Conservation (phyloP, 1,140 invertebrate genomes). For the Drosophila oshimai region DNA sequence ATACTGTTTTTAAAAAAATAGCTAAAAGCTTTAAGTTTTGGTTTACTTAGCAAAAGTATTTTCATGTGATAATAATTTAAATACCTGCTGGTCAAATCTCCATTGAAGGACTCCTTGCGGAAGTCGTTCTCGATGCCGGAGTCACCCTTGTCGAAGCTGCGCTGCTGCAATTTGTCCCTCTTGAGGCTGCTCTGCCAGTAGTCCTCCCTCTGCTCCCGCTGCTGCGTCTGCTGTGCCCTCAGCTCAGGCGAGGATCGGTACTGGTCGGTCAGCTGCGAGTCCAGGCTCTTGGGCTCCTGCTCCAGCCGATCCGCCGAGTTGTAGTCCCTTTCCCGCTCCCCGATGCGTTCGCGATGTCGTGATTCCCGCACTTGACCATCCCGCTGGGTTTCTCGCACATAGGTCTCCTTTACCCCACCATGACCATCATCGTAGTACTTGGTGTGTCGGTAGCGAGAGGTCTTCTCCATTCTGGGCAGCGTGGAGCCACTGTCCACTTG, state of each 20-base stretch:
- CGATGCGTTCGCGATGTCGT: constrained; percentile 81
- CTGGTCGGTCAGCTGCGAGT: constrained; percentile 84
- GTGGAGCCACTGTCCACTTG: constrained; percentile 44
- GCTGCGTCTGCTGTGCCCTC: constrained; percentile 56
- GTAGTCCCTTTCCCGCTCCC: constrained; percentile 57
- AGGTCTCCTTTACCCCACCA: constrained; percentile 83
- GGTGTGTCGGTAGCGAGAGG: constrained; percentile 73
- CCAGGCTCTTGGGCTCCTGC: constrained; percentile 86
- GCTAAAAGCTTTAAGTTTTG: too few species aligned
- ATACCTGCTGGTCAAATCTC: constrained; percentile 81
- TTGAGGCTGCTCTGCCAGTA: constrained; percentile 80
- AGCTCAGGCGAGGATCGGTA: constrained; percentile 84
- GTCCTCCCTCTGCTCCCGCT: constrained; percentile 51
- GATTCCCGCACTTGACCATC: constrained; percentile 85
- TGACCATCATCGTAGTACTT: constrained; percentile 82
- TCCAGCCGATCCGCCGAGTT: constrained; percentile 81
- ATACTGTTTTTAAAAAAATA: background rate
- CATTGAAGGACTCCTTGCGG: constrained; percentile 87
- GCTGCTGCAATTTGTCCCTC: constrained; percentile 77
- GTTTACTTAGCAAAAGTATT: too few species aligned
- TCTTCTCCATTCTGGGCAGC: constrained; percentile 66
- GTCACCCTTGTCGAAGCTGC: constrained; percentile 85
- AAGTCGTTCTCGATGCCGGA: constrained; percentile 92
- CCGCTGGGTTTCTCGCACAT: constrained; percentile 84
- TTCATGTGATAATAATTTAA: background rate